Evolutionary conservation across 2,888 invertebrate species (phyloP).

Genomic region (Ennomos fuscantarius): DNA sequence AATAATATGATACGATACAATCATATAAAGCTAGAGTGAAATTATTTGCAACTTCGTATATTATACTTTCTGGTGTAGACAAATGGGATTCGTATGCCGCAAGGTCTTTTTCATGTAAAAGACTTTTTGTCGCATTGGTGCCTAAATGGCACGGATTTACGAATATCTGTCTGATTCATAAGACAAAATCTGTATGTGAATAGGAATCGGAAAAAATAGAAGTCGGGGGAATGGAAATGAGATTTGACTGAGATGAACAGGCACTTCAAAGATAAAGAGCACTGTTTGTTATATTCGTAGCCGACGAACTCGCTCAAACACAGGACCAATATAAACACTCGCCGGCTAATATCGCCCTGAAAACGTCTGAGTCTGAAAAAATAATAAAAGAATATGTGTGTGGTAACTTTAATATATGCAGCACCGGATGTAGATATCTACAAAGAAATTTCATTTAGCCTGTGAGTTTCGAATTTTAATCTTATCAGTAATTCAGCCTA

Average conservation of each 20-base stretch:
- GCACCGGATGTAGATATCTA: too few species aligned
- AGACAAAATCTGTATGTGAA: constrained; percentile 19
- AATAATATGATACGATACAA: constrained; percentile 45
- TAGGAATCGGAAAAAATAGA: constrained; percentile 4
- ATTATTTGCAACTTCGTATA: constrained; percentile 31
- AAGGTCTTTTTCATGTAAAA: constrained; percentile 32
- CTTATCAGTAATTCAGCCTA: too few species aligned
- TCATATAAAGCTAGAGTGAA: constrained; percentile 29
- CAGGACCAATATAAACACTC: too few species aligned
- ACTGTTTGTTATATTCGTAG: too few species aligned
- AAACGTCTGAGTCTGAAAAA: too few species aligned
- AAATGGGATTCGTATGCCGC: constrained; percentile 30
- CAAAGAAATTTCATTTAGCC: too few species aligned
- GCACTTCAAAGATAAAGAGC: too few species aligned
- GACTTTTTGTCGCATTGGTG: constrained; percentile 18
- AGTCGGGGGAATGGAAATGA: constrained; percentile 7
- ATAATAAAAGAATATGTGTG: too few species aligned
- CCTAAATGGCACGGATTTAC: constrained; percentile 31
- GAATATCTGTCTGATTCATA: constrained; percentile 21
- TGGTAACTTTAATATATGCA: too few species aligned
- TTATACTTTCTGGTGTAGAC: constrained; percentile 21
- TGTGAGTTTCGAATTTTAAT: too few species aligned
- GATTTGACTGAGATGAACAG: background rate
- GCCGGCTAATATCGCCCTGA: too few species aligned
- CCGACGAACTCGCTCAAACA: too few species aligned